These are phyloP conservation scores for Neomorphus geoffroyi DNA, from an alignment of 2,797 vertebrate genomes.

Conservation along the genomic window DNA sequence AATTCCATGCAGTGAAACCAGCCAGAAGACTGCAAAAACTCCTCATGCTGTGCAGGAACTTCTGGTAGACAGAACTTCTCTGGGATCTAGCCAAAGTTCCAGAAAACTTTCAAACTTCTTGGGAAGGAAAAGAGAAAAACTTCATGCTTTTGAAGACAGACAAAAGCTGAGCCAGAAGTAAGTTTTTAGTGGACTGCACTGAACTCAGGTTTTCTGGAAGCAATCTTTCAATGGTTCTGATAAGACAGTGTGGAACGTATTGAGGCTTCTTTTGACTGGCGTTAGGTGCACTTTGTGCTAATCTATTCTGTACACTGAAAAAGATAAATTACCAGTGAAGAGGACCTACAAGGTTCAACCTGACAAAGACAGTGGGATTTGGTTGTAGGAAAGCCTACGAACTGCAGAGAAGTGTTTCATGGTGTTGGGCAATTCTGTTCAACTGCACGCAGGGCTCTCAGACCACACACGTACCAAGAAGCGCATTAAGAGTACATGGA, in stretches of 20 bases:
- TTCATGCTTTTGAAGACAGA: background rate
- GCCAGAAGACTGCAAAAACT: background rate
- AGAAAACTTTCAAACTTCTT: background rate
- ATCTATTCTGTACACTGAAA: background rate
- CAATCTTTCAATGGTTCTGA: background rate
- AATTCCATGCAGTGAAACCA: background rate
- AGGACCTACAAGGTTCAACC: background rate
- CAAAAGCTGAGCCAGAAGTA: background rate
- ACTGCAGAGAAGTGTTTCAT: accelerated
- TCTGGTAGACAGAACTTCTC: background rate
- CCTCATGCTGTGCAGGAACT: background rate
- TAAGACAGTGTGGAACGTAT: background rate
- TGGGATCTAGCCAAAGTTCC: background rate
- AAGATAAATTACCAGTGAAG: accelerated
- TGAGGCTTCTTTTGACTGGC: background rate
- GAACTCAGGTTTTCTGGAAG: background rate
- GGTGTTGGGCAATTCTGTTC: background rate
- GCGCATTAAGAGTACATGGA: background rate
- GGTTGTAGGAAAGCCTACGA: background rate
- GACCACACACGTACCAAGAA: background rate
- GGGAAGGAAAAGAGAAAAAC: background rate
- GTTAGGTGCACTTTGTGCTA: background rate
- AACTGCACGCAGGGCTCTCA: background rate
- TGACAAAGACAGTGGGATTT: background rate
- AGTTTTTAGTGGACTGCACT: background rate